Conservation (phyloP, 2,888 invertebrate species). For the Serripes groenlandicus region DNA sequence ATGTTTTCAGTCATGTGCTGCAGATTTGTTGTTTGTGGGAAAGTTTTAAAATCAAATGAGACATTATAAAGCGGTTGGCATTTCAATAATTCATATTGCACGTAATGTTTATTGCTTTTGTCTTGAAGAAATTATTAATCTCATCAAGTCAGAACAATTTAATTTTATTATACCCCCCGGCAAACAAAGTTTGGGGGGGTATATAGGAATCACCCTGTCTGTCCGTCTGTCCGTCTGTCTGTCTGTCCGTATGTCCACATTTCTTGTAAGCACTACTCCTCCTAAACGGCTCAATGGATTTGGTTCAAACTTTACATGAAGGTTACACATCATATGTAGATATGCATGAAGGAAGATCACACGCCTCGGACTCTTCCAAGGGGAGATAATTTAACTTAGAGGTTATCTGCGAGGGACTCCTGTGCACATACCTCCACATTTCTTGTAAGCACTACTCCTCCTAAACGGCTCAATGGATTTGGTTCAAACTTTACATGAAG, state of each 20-base stretch:
- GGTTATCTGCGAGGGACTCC: background rate
- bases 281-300: background rate
- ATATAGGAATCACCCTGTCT: background rate
- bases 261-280: background rate
- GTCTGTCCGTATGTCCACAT: background rate
- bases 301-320: background rate
- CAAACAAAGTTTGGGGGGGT: background rate
- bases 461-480: background rate
- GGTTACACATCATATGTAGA: background rate
- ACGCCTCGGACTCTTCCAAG: background rate
- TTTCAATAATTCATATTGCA: slow-evolving; percentile 20
- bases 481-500: background rate
- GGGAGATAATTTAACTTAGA: no score
- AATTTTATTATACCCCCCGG: background rate
- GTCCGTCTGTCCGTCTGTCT: background rate
- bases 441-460: background rate
- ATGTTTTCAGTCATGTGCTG: no score
- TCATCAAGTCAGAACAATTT: background rate
- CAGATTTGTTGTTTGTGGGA: no score
- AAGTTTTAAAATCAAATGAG: no score
- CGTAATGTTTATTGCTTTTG: slow-evolving; percentile 17
- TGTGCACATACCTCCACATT: background rate
- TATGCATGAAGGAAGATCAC: background rate
- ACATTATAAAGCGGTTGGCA: slow-evolving; percentile 8
- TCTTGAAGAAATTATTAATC: background rate